phyloP scores from a whole-genome alignment of 2,113 vertebrate species.

The Protobothrops flavoviridis region DNA sequence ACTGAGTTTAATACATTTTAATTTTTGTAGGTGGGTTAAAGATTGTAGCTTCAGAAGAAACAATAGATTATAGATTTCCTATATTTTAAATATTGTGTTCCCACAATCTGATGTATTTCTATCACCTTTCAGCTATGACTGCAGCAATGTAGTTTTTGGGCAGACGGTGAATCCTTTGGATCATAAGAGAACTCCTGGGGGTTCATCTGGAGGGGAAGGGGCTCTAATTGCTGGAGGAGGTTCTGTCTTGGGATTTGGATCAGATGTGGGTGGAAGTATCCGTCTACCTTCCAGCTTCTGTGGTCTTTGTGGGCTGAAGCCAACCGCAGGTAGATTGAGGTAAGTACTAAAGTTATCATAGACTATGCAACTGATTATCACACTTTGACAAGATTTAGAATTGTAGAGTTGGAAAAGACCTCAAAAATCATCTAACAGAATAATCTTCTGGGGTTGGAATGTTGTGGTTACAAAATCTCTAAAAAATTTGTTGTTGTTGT shows the following conservation, averaged over 20 bases:
- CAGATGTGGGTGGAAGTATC: slow-evolving; percentile 65
- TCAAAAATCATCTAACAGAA: not conserved
- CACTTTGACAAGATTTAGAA: not conserved
- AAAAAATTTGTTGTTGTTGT: not conserved
- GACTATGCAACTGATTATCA: not conserved
- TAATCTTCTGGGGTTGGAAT: not conserved
- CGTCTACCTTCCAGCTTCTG: slow-evolving; percentile 68
- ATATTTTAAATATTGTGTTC: not conserved
- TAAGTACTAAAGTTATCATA: slow-evolving; percentile 21
- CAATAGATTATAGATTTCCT: not conserved
- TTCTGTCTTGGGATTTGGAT: slow-evolving; percentile 65
- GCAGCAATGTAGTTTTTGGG: slow-evolving; percentile 70
- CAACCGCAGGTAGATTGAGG: slow-evolving; percentile 63
- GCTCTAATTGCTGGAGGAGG: slow-evolving; percentile 66
- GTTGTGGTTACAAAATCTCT: not conserved
- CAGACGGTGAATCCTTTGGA: slow-evolving; percentile 60
- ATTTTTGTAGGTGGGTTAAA: not conserved
- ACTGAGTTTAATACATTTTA: not conserved
- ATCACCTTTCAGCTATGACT: slow-evolving; percentile 66
- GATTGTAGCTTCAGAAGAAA: not conserved
- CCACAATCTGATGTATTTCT: not conserved
- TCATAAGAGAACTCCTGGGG: slow-evolving; percentile 55
- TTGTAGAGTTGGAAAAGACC: not conserved
- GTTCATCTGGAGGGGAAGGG: slow-evolving; percentile 69
- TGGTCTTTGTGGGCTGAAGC: slow-evolving; percentile 69